phyloP scores from a whole-genome alignment of 2,888 invertebrate genomes.

The Trissolcus brochymenae region DNA sequence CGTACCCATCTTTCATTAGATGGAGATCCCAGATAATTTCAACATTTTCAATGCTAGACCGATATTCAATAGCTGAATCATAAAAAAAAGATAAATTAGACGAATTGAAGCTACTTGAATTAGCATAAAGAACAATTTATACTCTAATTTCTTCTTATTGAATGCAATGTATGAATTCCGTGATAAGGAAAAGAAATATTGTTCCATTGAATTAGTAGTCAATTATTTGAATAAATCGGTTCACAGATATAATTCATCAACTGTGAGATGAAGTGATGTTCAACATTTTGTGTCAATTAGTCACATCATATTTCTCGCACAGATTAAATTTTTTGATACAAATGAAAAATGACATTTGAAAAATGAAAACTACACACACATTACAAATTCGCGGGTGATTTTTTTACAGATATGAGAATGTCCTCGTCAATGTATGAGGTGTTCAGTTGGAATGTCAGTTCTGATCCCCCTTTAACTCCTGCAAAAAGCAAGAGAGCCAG shows the following conservation, averaged over 20 bases:
- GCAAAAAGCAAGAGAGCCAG: conserved; percentile 75
- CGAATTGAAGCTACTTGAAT: too few species aligned
- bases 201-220: too few species aligned
- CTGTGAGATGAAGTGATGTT: too few species aligned
- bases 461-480: conserved; percentile 75
- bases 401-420: conserved; percentile 80
- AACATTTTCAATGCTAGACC: too few species aligned
- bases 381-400: conserved; percentile 48
- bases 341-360: not conserved
- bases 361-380: not conserved
- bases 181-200: too few species aligned
- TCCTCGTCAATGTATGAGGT: conserved; percentile 86
- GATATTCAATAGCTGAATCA: not conserved
- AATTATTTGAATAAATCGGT: too few species aligned
- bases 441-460: conserved; percentile 81
- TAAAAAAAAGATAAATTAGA: too few species aligned
- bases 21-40: not conserved
- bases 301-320: not conserved
- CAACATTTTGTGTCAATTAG: not conserved
- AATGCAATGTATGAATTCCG: too few species aligned
- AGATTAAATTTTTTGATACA: not conserved
- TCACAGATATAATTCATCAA: too few species aligned
- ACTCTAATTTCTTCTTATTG: too few species aligned
- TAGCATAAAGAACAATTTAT: too few species aligned
- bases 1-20: not conserved